Evolutionary conservation across 2,113 vertebrate species (phyloP).

Genomic region (Puffinus mauretanicus): DNA sequence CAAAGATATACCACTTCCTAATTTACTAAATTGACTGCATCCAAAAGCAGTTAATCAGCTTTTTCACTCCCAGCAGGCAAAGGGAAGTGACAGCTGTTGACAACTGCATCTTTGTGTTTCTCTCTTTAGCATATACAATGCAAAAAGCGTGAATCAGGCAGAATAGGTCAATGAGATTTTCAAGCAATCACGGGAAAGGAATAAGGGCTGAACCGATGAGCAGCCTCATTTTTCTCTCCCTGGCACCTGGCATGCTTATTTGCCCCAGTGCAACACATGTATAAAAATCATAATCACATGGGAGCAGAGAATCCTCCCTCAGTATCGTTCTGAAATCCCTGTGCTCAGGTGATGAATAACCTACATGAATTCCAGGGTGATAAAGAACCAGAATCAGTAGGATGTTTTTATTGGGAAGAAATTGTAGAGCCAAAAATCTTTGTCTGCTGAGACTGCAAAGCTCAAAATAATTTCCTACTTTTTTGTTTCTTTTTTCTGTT

Average conservation of each 20-base stretch:
- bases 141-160: background rate
- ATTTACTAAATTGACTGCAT: background rate
- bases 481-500: background rate
- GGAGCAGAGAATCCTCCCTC: background rate
- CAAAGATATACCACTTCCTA: background rate
- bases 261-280: background rate
- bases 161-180: background rate
- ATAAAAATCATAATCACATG: background rate
- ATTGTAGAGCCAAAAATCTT: background rate
- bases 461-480: background rate
- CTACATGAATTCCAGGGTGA: background rate
- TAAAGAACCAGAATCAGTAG: background rate
- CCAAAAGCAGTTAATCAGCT: background rate
- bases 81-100: background rate
- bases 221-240: background rate
- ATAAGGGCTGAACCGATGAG: background rate
- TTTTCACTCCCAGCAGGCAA: background rate
- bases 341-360: background rate
- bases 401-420: background rate
- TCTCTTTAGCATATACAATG: background rate
- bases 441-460: background rate
- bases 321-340: background rate
- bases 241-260: background rate
- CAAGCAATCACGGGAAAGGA: accelerated
- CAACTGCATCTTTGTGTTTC: background rate